phyloP scores from a whole-genome alignment of 1,140 invertebrate species.

The Cyphomyrmex costatus region DNA sequence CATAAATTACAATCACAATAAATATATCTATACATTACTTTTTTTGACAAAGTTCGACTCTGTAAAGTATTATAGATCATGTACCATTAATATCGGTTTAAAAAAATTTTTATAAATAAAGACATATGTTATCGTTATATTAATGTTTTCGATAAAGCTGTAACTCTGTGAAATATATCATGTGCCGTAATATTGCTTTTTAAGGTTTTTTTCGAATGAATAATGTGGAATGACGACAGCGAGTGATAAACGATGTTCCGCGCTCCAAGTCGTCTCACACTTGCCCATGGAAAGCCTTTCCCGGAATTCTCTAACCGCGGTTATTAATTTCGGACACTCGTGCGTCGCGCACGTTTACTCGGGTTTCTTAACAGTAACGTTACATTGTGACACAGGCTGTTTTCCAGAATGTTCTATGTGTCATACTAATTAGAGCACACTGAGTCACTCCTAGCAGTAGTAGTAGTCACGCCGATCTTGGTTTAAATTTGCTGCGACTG shows the following conservation, averaged over 20 bases:
- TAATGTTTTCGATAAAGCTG: background rate
- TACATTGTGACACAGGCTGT: background rate
- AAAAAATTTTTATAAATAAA: background rate
- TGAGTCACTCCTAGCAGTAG: background rate
- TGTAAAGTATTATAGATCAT: constrained; percentile 11
- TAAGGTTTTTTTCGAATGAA: background rate
- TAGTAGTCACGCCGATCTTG: background rate
- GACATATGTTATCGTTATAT: background rate
- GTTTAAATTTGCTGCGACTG: constrained; percentile 17
- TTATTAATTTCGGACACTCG: constrained; percentile 53
- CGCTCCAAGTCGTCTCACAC: background rate
- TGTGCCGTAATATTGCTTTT: background rate
- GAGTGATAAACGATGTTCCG: constrained; percentile 11
- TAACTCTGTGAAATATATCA: constrained; percentile 9
- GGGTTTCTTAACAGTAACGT: constrained; percentile 14
- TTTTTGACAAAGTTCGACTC: background rate
- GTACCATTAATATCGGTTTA: background rate
- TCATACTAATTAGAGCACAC: constrained; percentile 43
- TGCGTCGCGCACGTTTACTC: background rate
- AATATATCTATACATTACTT: background rate
- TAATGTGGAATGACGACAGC: background rate
- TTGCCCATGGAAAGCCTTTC: constrained; percentile 21
- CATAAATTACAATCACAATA: background rate
- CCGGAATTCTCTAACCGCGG: constrained; percentile 7
- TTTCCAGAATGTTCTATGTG: constrained; percentile 28